Conservation (phyloP, 1,140 invertebrate genomes). For the Conus betulinus region DNA sequence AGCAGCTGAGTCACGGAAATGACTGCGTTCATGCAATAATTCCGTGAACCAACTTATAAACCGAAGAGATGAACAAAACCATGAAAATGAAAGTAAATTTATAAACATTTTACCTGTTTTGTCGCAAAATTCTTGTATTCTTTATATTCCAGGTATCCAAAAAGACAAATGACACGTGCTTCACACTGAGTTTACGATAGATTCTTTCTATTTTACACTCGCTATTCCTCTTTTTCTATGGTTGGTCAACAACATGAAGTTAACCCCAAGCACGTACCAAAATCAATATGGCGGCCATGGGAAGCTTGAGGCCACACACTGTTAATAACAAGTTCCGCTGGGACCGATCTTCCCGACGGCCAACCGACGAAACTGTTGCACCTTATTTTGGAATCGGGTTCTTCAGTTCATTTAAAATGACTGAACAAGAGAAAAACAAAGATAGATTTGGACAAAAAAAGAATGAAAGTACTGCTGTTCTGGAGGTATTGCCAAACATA, state of each 20-base stretch:
- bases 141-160: not conserved
- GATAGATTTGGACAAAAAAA: too few relatives aligned
- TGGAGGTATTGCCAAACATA: too few relatives aligned
- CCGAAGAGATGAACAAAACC: not conserved
- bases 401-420: too few relatives aligned
- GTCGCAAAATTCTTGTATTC: not conserved
- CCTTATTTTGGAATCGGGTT: too few relatives aligned
- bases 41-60: too few relatives aligned
- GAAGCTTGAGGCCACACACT: not conserved
- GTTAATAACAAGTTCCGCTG: too few relatives aligned
- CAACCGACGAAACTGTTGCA: too few relatives aligned
- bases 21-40: too few relatives aligned
- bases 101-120: not conserved
- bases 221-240: not conserved
- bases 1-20: too few relatives aligned
- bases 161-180: not conserved
- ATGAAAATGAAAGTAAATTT: slow-evolving; percentile 7
- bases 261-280: not conserved
- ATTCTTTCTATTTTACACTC: not conserved
- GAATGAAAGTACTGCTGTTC: too few relatives aligned
- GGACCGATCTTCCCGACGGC: too few relatives aligned
- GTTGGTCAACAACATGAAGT: not conserved
- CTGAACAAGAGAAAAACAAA: too few relatives aligned
- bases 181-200: not conserved
- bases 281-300: not conserved